These are phyloP conservation scores for Chalcis sispes DNA, from an alignment of 2,888 invertebrate species.

Conservation along the genomic window DNA sequence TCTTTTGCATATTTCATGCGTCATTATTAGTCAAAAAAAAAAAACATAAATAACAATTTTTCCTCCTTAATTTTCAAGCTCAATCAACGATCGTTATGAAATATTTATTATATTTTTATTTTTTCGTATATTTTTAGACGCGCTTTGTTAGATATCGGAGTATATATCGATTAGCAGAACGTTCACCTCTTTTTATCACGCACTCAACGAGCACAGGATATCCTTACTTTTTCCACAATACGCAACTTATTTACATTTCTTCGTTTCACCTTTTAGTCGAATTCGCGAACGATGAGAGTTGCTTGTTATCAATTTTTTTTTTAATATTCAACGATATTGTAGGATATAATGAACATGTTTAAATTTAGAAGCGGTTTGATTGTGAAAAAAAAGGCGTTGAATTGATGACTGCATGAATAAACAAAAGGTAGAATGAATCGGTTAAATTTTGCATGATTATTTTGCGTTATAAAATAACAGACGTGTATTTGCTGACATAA, in stretches of 20 bases:
- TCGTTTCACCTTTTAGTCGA: neutral
- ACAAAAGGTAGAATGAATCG: too few species aligned
- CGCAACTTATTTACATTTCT: slow-evolving; percentile 28
- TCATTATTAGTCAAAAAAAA: too few species aligned
- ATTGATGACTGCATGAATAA: too few species aligned
- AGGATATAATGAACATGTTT: too few species aligned
- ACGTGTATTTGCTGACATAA: too few species aligned
- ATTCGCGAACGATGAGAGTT: neutral
- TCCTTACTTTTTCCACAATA: slow-evolving; percentile 19
- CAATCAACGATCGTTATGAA: slow-evolving; percentile 35
- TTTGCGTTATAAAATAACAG: too few species aligned
- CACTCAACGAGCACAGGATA: slow-evolving; percentile 19
- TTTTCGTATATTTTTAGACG: slow-evolving; percentile 3
- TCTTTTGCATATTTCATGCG: too few species aligned
- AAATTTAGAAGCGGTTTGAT: too few species aligned
- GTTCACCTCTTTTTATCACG: slow-evolving; percentile 46
- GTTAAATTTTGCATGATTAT: too few species aligned
- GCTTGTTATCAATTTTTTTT: neutral
- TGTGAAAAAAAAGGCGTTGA: too few species aligned
- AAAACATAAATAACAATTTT: slow-evolving; percentile 34
- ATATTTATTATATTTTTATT: slow-evolving; percentile 25
- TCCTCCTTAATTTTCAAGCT: too few species aligned
- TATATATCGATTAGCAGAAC: slow-evolving; percentile 43
- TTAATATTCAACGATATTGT: neutral
- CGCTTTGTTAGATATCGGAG: neutral